Evolutionary conservation across 2,888 invertebrate species (phyloP).

Genomic region (Agapostemon virescens): DNA sequence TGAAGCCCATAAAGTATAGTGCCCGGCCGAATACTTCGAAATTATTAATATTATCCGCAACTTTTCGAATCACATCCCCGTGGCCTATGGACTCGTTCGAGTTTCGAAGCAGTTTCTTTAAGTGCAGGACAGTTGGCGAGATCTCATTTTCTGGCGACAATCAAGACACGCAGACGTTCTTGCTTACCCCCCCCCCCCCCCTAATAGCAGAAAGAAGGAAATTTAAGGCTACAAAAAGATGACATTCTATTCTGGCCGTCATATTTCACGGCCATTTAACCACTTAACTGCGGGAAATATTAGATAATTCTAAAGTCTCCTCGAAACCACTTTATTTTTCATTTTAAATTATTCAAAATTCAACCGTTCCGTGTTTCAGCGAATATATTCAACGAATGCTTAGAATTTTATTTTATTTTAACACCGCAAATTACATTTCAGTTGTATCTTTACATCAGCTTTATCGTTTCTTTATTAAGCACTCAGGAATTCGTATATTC

Average conservation of each 20-base stretch:
- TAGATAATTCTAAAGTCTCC: not conserved
- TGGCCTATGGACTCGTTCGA: not conserved
- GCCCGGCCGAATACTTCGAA: not conserved
- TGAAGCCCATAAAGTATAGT: not conserved
- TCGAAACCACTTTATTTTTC: not conserved
- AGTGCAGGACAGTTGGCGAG: not conserved
- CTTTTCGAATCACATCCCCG: not conserved
- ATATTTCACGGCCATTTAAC: not conserved
- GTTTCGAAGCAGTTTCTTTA: not conserved
- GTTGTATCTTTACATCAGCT: not conserved
- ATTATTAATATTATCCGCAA: slow-evolving; percentile 8
- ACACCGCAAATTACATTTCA: not conserved
- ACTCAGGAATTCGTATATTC: not conserved
- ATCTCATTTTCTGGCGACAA: not conserved
- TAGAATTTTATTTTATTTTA: not conserved
- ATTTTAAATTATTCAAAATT: not conserved
- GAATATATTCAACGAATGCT: no score
- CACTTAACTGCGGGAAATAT: not conserved
- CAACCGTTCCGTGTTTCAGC: not conserved
- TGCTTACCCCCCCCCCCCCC: not conserved
- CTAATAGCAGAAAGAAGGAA: not conserved
- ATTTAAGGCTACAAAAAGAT: slow-evolving; percentile 8
- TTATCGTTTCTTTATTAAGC: no score
- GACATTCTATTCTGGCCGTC: slow-evolving; percentile 9
- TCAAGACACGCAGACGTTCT: not conserved